Evolutionary conservation across 2,888 invertebrate genomes (phyloP), one percentile per base, ranked within the genome.

Genomic region (Tenthredo distinguenda): DNA sequence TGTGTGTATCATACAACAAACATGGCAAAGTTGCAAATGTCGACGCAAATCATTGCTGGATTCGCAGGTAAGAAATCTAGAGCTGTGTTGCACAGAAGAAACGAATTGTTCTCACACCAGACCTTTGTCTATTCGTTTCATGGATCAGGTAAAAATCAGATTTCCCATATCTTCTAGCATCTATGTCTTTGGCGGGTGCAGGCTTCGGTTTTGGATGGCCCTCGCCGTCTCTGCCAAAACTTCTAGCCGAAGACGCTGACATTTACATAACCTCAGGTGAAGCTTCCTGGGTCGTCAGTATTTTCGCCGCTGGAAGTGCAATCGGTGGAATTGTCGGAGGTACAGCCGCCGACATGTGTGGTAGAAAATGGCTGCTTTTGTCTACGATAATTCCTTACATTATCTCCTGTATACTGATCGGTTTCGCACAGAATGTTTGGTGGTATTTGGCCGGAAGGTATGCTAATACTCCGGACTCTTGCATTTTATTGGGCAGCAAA

Each of bases 321-420:
- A 10, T 89, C 4, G 90, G 90, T 31, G 86, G 88, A 18, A 26
- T 87, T 31, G 0, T 85, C 15, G 71, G 86, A 5, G 87, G 77
- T 5, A 26, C 87, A 0, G 31, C 88, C 12, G 74, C 87, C 12
- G 86, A 90, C 62, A 76, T 26, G 0, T 86, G 88, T 18, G 90
- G 90, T n/a, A 87, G 89, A 72, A 90, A 90, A 85, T 87, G 83
- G 87, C 86, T 86, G 12, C 84, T 90, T 18, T 85, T 84, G 31
- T 4, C 31, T 1, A 47, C 77, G 1, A 85, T 79, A 7, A 0
- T 87, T 2, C 88, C 88, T 4, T 84, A 76, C 9, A 26, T 90
- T 1, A 26, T 82, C 2, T 82, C 86, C 15, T 88, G 89, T 88
- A 2, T 86, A 9, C 34, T 88, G 9, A 84, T 82, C 1, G 88